Base-by-base conservation (phyloP, 1,140 invertebrate species). In the Orius insidiosus region DNA sequence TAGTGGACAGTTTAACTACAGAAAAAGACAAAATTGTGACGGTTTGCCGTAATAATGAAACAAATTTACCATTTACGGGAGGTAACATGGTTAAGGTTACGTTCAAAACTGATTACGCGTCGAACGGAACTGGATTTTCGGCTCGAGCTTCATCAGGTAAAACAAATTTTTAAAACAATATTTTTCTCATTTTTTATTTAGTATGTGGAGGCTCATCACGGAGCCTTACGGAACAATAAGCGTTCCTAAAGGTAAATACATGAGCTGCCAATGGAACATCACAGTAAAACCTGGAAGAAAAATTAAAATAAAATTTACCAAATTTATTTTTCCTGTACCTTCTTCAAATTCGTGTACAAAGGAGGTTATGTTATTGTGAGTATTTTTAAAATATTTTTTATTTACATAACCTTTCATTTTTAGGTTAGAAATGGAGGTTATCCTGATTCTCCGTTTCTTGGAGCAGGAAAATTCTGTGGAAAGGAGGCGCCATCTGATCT, bases 341-440 rank as follows among this genome's bases (percentile, higher is more conserved):
- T n/a, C n/a, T n/a, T 49, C 30, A 49, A 38, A 35, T 19, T n/a
- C n/a, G n/a, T n/a, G 10, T 16, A 35, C 24, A 32, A 4, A n/a
- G 18, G 32, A 11, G 15, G 34, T 16, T 34, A 33, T 11, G 34
- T 45, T 15, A 14, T 45, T n/a, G 43, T n/a, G n/a, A n/a, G n/a
- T n/a, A n/a, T n/a, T n/a, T n/a, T n/a, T n/a, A n/a, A n/a, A n/a
- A n/a, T n/a, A n/a, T n/a, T n/a, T n/a, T n/a, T n/a, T n/a, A n/a
- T n/a, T n/a, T n/a, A n/a, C n/a, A n/a, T n/a, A n/a, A n/a, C n/a
- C n/a, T n/a, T n/a, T n/a, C n/a, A n/a, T 24, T 24, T 65, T 9
- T 49, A 80, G 69, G 53, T 87, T 16, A 68, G 72, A 58, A 88
- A 92, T 66, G 87, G 87, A 4, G 68, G 64, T 38, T 70, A 66